A percentile compares a stretch with the other conserved stretches of the same genome.
Conservation (phyloP, 2,797 vertebrate species). For the Botia almorhae region DNA sequence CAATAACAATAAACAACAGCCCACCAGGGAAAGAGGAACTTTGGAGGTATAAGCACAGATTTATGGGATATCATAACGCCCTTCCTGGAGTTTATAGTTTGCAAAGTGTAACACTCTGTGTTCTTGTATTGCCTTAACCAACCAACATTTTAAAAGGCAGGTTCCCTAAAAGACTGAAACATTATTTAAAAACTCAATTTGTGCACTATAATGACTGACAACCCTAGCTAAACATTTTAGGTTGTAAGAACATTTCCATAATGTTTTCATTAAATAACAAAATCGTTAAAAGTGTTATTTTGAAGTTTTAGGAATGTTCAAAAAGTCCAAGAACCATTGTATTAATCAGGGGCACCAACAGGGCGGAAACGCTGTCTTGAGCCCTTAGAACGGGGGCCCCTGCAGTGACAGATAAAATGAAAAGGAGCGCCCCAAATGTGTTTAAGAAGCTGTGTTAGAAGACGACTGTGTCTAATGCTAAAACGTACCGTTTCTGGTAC, state of each 20-base stretch:
- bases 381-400: neutral
- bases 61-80: slow-evolving; percentile 45
- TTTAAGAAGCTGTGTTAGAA: neutral
- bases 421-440: neutral
- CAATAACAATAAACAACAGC: slow-evolving; percentile 25
- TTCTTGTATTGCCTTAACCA: neutral
- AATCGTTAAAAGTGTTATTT: too few relatives aligned
- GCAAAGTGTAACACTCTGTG: slow-evolving; percentile 34
- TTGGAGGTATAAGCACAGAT: slow-evolving; percentile 33
- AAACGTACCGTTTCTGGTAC: slow-evolving; percentile 4
- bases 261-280: too few relatives aligned
- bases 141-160: too few relatives aligned
- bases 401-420: slow-evolving; percentile 1
- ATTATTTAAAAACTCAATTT: neutral
- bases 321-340: too few relatives aligned
- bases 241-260: too few relatives aligned
- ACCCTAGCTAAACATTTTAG: too few relatives aligned
- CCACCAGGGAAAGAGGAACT: slow-evolving; percentile 24
- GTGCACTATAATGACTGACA: neutral
- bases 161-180: neutral
- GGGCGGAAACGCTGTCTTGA: neutral
- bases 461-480: neutral
- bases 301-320: too few relatives aligned
- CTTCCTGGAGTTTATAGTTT: slow-evolving; percentile 43
- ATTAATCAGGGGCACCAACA: slow-evolving; percentile 10